A percentile compares a stretch with the other conserved stretches of the same genome.
phyloP scores from a whole-genome alignment of 2,113 vertebrate species.

The Megaceryle torquata region DNA sequence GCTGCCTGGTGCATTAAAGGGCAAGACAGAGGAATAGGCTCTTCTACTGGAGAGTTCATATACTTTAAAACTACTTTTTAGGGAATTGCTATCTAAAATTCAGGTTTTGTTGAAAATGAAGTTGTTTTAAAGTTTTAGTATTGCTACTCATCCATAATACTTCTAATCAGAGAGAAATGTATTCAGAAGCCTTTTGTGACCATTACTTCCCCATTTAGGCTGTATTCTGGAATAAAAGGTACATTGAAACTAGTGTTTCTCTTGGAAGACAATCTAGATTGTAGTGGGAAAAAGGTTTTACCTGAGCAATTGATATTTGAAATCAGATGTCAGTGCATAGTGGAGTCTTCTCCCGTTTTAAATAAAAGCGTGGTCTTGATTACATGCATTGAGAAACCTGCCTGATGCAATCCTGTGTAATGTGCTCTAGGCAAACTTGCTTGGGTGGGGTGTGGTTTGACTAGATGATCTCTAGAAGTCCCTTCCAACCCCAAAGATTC shows the following conservation, averaged over 20 bases:
- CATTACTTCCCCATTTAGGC: neutral
- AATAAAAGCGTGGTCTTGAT: neutral
- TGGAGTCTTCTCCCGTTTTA: neutral
- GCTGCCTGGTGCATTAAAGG: neutral
- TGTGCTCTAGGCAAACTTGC: too few species aligned
- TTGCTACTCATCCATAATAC: neutral
- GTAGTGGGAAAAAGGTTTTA: neutral
- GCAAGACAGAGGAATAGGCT: neutral
- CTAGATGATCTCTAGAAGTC: too few species aligned
- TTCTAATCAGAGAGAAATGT: neutral
- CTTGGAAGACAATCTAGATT: neutral
- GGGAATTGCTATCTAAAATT: neutral
- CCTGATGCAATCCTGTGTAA: too few species aligned
- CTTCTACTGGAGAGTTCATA: neutral
- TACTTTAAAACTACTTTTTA: neutral
- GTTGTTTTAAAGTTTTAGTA: neutral
- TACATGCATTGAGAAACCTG: neutral
- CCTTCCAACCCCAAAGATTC: too few species aligned
- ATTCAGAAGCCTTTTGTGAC: neutral
- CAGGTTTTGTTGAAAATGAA: neutral
- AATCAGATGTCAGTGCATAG: neutral
- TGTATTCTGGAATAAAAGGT: neutral
- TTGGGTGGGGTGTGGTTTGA: too few species aligned
- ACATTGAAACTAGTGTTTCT: neutral
- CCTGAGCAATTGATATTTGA: rapidly evolving